phyloP scores from a whole-genome alignment of 2,113 vertebrate species.

The Xenopus tropicalis region UCB_Xtro_10.0 CM004445.2:130971501-130972000 shows the following conservation, averaged over 20 bases:
- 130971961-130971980: too few relatives aligned
- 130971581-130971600: too few relatives aligned
- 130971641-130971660: too few relatives aligned
- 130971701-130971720: neutral
- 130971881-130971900: neutral
- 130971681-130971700: neutral
- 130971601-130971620: too few relatives aligned
- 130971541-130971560: too few relatives aligned
- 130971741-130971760: slow-evolving; percentile 24
- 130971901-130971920: neutral
- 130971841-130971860: neutral
- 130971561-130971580: too few relatives aligned
- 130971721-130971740: too few relatives aligned
- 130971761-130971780: too few relatives aligned
- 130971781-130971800: neutral
- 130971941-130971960: neutral
- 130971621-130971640: too few relatives aligned
- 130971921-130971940: neutral
- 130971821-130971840: neutral
- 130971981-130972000: too few relatives aligned
- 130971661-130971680: neutral
- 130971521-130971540: too few relatives aligned
- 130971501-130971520: too few relatives aligned
- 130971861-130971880: slow-evolving; percentile 3
- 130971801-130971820: neutral